Evolutionary conservation across 2,797 vertebrate genomes (phyloP).

Genomic region (Sebastes paucispinis): DNA sequence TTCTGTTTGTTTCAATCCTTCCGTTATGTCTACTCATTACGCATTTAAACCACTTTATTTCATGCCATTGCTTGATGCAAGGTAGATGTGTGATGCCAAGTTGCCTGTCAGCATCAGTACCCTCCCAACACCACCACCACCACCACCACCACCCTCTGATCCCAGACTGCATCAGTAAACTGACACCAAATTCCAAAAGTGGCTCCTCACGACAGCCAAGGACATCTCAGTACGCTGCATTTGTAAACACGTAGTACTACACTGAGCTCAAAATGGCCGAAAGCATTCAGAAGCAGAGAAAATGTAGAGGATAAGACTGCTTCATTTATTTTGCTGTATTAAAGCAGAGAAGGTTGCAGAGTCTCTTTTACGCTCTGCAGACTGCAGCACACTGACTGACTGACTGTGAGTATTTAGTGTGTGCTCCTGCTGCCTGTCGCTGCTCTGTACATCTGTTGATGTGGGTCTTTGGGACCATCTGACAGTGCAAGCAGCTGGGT

Average conservation of each 20-base stretch:
- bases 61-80: slow-evolving; percentile 2
- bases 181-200: slow-evolving; percentile 80
- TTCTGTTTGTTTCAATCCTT: not conserved
- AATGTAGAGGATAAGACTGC: not conserved
- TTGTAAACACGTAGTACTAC: slow-evolving; percentile 76
- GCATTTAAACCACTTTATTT: slow-evolving; percentile 4
- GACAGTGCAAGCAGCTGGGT: slow-evolving; percentile 74
- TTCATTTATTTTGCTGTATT: not conserved
- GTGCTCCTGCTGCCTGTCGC: slow-evolving; percentile 35
- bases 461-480: slow-evolving; percentile 73
- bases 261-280: slow-evolving; percentile 49
- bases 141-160: not conserved
- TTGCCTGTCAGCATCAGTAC: slow-evolving; percentile 45
- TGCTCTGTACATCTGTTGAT: slow-evolving; percentile 73
- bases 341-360: not conserved
- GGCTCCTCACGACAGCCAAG: slow-evolving; percentile 75
- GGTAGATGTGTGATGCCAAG: slow-evolving; percentile 39
- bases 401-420: slow-evolving; percentile 40
- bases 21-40: not conserved
- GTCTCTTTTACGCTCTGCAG: slow-evolving; percentile 12
- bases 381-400: not conserved
- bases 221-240: slow-evolving; percentile 68
- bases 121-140: not conserved
- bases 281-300: slow-evolving; percentile 6
- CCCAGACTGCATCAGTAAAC: slow-evolving; percentile 79